These are phyloP conservation scores for Petrocephalus microphthalmus DNA, from an alignment of 2,113 vertebrate species.

Conservation along the genomic window DNA sequence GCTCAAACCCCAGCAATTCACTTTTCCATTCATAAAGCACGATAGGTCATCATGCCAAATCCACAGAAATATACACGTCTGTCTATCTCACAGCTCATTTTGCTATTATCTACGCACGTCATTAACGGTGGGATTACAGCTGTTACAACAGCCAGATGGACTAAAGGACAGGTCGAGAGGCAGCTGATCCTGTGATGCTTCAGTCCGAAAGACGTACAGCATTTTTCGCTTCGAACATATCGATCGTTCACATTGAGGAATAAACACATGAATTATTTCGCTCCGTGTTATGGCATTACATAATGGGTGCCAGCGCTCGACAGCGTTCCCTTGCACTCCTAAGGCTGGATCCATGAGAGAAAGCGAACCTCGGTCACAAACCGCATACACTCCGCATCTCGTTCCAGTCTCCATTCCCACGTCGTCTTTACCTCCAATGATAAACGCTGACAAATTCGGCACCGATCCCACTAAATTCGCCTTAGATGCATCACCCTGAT, in stretches of 20 bases:
- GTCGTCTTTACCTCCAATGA: constrained; percentile 28
- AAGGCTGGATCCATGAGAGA: background rate
- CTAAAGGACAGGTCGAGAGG: constrained; percentile 12
- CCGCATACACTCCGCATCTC: constrained; percentile 8
- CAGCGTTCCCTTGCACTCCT: constrained; percentile 2
- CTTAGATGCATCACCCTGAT: background rate
- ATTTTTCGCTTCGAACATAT: constrained; percentile 9
- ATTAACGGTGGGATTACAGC: constrained; percentile 2
- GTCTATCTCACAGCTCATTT: background rate
- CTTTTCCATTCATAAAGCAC: background rate
- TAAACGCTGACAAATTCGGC: constrained; percentile 18
- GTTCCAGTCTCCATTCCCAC: constrained; percentile 1
- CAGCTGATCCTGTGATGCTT: constrained; percentile 14
- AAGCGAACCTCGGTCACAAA: background rate
- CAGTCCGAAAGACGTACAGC: constrained; percentile 28
- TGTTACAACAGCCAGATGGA: background rate
- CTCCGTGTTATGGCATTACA: constrained; percentile 30
- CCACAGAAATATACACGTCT: background rate
- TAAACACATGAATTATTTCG: background rate
- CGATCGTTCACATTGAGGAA: background rate
- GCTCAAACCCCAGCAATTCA: background rate
- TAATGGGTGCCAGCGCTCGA: constrained; percentile 34
- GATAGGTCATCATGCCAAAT: background rate
- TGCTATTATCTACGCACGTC: background rate
- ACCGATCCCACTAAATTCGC: background rate